Percentiles rank a stretch among this genome's conserved stretches.
Evolutionary conservation across 2,113 vertebrate species (phyloP).

Genomic region (Cebidichthys violaceus): DNA sequence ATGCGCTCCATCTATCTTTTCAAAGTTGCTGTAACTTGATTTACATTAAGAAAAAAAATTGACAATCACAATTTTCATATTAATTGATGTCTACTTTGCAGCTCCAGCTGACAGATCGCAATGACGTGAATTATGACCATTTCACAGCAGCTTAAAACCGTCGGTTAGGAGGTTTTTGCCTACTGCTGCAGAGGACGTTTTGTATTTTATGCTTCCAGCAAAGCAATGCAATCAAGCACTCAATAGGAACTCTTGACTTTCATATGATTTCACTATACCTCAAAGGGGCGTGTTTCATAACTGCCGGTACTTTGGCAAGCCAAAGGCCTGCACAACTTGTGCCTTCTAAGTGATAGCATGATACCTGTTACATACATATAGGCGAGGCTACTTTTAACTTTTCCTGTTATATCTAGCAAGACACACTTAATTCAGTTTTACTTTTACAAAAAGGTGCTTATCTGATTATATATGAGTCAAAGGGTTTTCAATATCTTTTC

Average conservation of each 20-base stretch:
- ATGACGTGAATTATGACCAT: neutral
- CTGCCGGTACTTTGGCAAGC: slow-evolving; percentile 3
- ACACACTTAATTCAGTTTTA: neutral
- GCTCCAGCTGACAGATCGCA: neutral
- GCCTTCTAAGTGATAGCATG: neutral
- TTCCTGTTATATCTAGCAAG: neutral
- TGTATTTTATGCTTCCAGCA: neutral
- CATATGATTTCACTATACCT: slow-evolving; percentile 13
- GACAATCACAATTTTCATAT: neutral
- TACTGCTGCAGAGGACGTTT: neutral
- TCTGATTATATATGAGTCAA: neutral
- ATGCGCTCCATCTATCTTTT: neutral
- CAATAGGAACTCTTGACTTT: neutral
- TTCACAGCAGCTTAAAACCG: neutral
- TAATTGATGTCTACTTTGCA: neutral
- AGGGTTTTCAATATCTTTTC: neutral
- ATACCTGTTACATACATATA: neutral
- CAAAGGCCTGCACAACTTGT: neutral
- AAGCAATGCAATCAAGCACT: neutral
- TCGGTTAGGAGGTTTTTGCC: neutral
- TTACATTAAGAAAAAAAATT: neutral
- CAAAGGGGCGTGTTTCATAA: neutral
- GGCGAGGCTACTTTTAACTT: neutral
- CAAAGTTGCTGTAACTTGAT: neutral
- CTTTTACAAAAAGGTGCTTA: neutral